Percentiles rank a stretch among this genome's conserved stretches.
Conservation (phyloP, 2,797 vertebrate species). For the Coregonus ussuriensis region DNA sequence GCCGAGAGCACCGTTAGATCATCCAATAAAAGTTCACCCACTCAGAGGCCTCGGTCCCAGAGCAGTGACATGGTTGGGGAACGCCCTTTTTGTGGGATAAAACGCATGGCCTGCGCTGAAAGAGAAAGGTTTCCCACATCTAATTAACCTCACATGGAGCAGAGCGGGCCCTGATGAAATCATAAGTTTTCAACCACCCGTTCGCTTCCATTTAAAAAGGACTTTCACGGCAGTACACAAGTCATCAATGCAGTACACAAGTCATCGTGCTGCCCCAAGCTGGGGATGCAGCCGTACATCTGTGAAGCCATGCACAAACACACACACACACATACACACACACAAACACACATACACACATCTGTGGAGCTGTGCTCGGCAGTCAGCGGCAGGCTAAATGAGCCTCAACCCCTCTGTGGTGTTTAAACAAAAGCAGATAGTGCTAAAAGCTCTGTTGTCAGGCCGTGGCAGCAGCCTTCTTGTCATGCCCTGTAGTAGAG, state of each 20-base stretch:
- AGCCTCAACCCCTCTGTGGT: constrained; percentile 5
- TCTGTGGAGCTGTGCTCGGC: constrained; percentile 35
- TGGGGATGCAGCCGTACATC: constrained; percentile 34
- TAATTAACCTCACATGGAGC: constrained; percentile 65
- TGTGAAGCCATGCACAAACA: constrained; percentile 36
- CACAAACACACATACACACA: not conserved
- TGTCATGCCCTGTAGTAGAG: constrained; percentile 22
- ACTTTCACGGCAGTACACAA: constrained; percentile 63
- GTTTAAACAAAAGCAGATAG: constrained; percentile 46
- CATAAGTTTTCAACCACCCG: constrained; percentile 56
- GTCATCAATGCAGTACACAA: constrained; percentile 71
- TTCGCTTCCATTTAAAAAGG: constrained; percentile 44
- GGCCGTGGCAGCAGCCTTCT: constrained; percentile 13
- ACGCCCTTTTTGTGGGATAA: constrained; percentile 53
- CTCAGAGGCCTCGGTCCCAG: constrained; percentile 26
- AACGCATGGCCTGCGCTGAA: constrained; percentile 53
- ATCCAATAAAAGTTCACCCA: constrained; percentile 35
- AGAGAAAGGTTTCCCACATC: constrained; percentile 60
- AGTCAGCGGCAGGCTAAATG: constrained; percentile 38
- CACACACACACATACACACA: constrained; percentile 27
- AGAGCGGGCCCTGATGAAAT: constrained; percentile 65
- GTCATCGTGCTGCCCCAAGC: constrained; percentile 37
- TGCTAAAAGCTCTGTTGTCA: constrained; percentile 27
- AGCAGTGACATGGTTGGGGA: constrained; percentile 43
- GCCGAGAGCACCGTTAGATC: constrained; percentile 36